Evolutionary conservation across 2,797 vertebrate genomes (phyloP), one percentile per base, ranked within the genome.

Genomic region (Labeo calbasu): DNA sequence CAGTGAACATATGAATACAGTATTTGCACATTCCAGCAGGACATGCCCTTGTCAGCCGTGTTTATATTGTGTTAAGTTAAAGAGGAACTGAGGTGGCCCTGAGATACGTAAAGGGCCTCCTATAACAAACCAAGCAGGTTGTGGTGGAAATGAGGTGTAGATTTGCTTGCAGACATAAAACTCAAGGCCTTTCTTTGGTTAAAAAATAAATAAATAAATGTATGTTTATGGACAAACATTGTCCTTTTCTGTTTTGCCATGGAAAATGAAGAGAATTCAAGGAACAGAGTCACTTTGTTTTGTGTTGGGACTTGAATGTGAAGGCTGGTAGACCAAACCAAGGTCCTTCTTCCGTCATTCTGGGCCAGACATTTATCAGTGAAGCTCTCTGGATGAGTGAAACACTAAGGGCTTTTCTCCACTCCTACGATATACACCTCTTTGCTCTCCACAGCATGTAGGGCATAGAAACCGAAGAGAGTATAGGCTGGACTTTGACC

Each of bases 401-500:
- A 61, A 85, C 61, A 81, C 23, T 15, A 5, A 81, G 71, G 77
- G 65, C 36, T 11, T 55, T 82, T 40, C 70, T 85, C 77, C 61
- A 59, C 85, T 83, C 50, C 40, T 68, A 53, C 50, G 53, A 78
- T 61, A 43, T 32, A 85, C 25, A 43, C 9, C 40, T 13, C 25
- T 70, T 77, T 77, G 40, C 19, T 57, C 36, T 59, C 63, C 40
- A 59, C 46, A 50, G 72, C 63, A 59, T 85, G 32, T 48, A 85
- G 77, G 84, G 86, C 68, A 86, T 79, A 75, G 87, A 82, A 28
- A 78, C 69, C 59, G 59, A 70, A 75, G 81, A 87, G 75, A 83
- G 51, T 55, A 77, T 50, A n/a, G 50, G 55, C 55, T 40, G 71
- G 86, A 89, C 88, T 85, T 89, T 87, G 86, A 84, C 55, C 80